Evolutionary conservation across 2,888 invertebrate genomes (phyloP).

Genomic region (Autographa gamma): DNA sequence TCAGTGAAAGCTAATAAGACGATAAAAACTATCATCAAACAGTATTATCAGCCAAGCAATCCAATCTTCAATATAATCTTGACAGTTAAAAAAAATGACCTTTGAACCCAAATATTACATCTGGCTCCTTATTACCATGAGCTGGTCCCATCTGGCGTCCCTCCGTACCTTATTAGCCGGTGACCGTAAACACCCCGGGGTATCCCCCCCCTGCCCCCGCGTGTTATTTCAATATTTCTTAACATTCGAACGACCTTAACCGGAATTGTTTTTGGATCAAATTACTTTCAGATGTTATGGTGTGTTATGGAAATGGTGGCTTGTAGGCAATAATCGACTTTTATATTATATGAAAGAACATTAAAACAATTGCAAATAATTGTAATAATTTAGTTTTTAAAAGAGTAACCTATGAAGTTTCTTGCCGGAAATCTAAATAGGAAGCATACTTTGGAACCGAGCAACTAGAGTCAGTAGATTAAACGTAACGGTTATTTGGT

Average conservation of each 20-base stretch:
- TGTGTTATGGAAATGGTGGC: not conserved
- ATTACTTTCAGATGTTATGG: not conserved
- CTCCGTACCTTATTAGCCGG: constrained; percentile 13
- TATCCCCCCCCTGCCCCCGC: no score
- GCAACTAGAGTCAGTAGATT: no score
- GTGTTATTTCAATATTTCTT: constrained; percentile 16
- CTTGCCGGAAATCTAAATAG: no score
- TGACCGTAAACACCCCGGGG: constrained; percentile 9
- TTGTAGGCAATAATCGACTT: no score
- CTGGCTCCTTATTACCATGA: constrained; percentile 7
- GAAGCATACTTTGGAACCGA: no score
- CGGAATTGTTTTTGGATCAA: constrained; percentile 6
- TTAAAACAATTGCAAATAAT: no score
- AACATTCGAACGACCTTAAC: not conserved
- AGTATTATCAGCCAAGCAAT: not conserved
- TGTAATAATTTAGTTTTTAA: no score
- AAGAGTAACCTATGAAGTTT: no score
- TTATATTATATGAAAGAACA: no score
- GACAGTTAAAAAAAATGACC: not conserved
- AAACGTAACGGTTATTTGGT: no score
- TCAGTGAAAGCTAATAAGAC: no score
- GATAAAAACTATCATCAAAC: not conserved
- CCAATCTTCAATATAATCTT: not conserved
- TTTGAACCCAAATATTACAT: constrained; percentile 3
- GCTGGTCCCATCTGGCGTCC: constrained; percentile 2